These are phyloP conservation scores for Helogale parvula DNA, from an alignment of 2,113 vertebrate species.

Conservation along the genomic window DNA sequence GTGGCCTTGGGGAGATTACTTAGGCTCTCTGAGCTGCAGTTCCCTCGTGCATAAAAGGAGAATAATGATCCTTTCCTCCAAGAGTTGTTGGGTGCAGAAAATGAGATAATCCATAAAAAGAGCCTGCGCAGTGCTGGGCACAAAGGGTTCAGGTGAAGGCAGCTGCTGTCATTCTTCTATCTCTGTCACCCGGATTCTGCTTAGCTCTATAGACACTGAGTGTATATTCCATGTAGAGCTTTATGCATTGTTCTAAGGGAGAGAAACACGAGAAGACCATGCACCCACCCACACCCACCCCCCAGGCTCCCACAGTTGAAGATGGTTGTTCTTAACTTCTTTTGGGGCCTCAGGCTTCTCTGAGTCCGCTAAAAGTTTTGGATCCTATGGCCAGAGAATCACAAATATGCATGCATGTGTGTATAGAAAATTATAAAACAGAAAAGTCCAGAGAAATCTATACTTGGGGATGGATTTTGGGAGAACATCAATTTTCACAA, in stretches of 20 bases:
- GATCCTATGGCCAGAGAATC: not conserved
- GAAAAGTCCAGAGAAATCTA: not conserved
- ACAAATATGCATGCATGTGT: not conserved
- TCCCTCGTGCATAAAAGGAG: not conserved
- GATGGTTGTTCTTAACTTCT: not conserved
- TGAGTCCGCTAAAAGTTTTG: not conserved
- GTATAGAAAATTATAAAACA: not conserved
- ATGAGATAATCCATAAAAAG: not conserved
- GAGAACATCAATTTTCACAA: not conserved
- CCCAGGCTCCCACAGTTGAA: not conserved
- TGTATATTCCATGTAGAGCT: not conserved
- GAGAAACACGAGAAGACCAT: not conserved
- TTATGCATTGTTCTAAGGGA: not conserved
- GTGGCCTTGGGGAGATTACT: not conserved
- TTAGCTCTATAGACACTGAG: not conserved
- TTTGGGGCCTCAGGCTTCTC: not conserved
- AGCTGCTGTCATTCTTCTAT: not conserved
- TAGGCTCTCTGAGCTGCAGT: not conserved
- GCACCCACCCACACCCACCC: not conserved
- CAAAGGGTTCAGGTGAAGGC: not conserved
- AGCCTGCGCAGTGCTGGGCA: not conserved
- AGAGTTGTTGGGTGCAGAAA: not conserved
- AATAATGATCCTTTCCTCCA: not conserved
- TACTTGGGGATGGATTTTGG: not conserved
- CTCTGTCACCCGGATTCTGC: constrained; percentile 4